Conservation (phyloP, 1,140 invertebrate genomes). For the Drosophila nasuta region DNA sequence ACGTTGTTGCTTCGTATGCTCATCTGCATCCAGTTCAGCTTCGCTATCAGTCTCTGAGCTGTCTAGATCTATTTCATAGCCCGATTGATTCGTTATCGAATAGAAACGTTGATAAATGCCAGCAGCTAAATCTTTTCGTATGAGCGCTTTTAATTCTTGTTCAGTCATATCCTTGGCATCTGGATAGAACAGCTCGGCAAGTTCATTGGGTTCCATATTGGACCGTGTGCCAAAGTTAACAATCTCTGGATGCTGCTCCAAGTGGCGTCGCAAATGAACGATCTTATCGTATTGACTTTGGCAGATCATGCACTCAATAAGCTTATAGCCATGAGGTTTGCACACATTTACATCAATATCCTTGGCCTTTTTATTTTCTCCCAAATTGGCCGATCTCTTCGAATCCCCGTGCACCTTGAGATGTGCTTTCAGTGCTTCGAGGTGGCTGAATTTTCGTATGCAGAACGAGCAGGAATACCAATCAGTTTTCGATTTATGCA, state of each 20-base stretch:
- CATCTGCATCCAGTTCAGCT: constrained; percentile 47
- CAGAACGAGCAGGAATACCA: constrained; percentile 66
- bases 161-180: constrained; percentile 64
- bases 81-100: constrained; percentile 73
- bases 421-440: constrained; percentile 58
- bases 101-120: constrained; percentile 72
- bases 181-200: constrained; percentile 69
- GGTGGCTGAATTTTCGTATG: constrained; percentile 67
- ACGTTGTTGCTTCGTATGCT: constrained; percentile 30
- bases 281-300: constrained; percentile 74
- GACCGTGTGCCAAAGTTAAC: constrained; percentile 43
- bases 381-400: constrained; percentile 65
- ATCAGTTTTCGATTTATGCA: constrained; percentile 47
- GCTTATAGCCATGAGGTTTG: constrained; percentile 72
- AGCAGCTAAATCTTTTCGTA: constrained; percentile 54
- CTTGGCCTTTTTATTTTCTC: constrained; percentile 71
- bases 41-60: constrained; percentile 73
- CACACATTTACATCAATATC: constrained; percentile 68
- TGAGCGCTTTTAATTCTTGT: constrained; percentile 53
- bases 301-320: constrained; percentile 75
- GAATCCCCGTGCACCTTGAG: constrained; percentile 65
- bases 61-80: constrained; percentile 72
- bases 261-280: constrained; percentile 56
- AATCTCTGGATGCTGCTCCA: constrained; percentile 66
- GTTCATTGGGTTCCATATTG: constrained; percentile 46